Conservation (phyloP, 2,797 vertebrate species). For the Myotis findleyi region DNA sequence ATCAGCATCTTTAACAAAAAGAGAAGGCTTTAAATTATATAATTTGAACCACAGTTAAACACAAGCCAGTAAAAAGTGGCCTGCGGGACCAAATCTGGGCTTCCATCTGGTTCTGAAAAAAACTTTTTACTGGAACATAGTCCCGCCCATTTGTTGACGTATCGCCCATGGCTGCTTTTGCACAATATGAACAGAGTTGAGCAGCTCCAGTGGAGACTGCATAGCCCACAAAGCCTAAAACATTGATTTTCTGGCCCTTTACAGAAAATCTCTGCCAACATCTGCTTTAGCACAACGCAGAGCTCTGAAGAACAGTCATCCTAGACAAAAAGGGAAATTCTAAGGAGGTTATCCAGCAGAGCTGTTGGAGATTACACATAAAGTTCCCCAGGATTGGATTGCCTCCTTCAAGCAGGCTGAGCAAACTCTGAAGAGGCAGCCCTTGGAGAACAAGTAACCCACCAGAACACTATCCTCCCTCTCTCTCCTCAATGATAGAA, state of each 20-base stretch:
- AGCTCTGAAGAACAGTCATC: not conserved
- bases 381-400: not conserved
- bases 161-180: not conserved
- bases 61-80: not conserved
- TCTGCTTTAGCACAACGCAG: not conserved
- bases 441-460: not conserved
- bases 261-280: not conserved
- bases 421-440: not conserved
- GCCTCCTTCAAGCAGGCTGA: not conserved
- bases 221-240: not conserved
- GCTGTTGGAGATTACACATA: not conserved
- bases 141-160: not conserved
- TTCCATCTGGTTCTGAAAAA: not conserved
- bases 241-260: not conserved
- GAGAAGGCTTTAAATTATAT: not conserved
- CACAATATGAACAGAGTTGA: not conserved
- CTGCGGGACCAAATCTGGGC: not conserved
- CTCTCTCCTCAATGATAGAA: not conserved
- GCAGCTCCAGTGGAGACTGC: not conserved
- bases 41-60: not conserved
- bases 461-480: not conserved
- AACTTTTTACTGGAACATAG: conserved; percentile 17
- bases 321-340: not conserved
- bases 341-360: not conserved
- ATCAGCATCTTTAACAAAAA: not conserved